Evolutionary conservation across 2,797 vertebrate genomes (phyloP).

Genomic region (Crenuchus spilurus): DNA sequence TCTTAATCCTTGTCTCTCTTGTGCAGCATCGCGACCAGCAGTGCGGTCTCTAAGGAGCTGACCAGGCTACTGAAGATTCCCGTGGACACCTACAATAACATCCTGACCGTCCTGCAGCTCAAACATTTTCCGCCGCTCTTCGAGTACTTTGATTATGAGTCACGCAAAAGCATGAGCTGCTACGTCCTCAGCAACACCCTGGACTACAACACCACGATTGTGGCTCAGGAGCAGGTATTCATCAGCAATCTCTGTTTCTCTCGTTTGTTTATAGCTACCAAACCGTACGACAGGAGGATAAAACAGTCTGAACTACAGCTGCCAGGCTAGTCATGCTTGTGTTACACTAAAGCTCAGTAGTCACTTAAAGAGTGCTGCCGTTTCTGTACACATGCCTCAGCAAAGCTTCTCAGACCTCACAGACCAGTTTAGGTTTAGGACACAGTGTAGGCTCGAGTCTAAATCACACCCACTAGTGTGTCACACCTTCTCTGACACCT

Average conservation of each 20-base stretch:
- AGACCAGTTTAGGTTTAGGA: too few species aligned
- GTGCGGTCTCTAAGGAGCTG: conserved; percentile 96
- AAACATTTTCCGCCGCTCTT: conserved; percentile 97
- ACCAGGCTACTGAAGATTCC: conserved; percentile 97
- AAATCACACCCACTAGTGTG: too few species aligned
- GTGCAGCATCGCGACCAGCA: conserved; percentile 94
- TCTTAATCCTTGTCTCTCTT: conserved; percentile 48
- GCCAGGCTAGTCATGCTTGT: too few species aligned
- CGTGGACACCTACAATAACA: conserved; percentile 95
- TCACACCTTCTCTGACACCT: too few species aligned
- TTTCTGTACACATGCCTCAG: too few species aligned
- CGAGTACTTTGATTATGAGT: conserved; percentile 98
- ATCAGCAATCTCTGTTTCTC: not conserved
- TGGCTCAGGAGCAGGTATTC: conserved; percentile 93
- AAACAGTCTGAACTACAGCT: too few species aligned
- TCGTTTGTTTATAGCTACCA: too few species aligned
- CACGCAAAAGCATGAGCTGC: conserved; percentile 98
- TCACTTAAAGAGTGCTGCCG: too few species aligned
- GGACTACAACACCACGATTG: conserved; percentile 93
- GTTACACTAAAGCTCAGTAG: too few species aligned
- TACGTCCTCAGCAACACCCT: conserved; percentile 95
- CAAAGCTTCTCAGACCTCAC: too few species aligned
- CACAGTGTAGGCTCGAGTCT: too few species aligned
- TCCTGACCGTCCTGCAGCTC: conserved; percentile 93
- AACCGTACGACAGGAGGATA: too few species aligned